A percentile compares a stretch with the other conserved stretches of the same genome.
Conservation (phyloP, 2,888 invertebrate genomes). For the Amphipoea oculea region DNA sequence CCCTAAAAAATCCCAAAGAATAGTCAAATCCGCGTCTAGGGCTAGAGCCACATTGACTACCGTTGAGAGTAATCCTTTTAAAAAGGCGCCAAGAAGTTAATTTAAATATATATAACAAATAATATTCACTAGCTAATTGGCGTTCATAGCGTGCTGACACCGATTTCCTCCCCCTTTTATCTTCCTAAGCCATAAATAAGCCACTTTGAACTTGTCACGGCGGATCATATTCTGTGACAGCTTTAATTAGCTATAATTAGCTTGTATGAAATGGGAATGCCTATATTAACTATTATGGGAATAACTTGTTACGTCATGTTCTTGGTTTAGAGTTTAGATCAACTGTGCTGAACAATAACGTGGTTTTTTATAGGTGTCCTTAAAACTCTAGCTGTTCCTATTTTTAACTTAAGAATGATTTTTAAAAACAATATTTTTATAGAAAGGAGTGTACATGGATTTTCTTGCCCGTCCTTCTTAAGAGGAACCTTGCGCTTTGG, state of each 20-base stretch:
- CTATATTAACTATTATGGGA: constrained; percentile 15
- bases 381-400: background rate
- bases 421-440: too few species aligned
- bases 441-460: too few species aligned
- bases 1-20: too few species aligned
- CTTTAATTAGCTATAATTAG: constrained; percentile 47
- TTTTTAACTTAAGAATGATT: too few species aligned
- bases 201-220: constrained; percentile 58
- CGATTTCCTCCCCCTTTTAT: constrained; percentile 41
- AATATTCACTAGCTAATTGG: constrained; percentile 41
- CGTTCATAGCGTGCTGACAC: constrained; percentile 13
- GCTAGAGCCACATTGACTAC: background rate
- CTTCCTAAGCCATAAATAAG: constrained; percentile 29
- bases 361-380: constrained; percentile 11
- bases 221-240: constrained; percentile 34
- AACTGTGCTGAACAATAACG: background rate
- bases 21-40: background rate
- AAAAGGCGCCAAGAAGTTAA: constrained; percentile 43
- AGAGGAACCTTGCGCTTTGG: too few species aligned
- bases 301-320: constrained; percentile 3
- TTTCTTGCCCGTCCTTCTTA: too few species aligned
- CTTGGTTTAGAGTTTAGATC: constrained; percentile 3
- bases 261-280: constrained; percentile 24
- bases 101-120: constrained; percentile 25
- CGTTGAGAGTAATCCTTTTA: background rate